Conservation (phyloP, 2,113 vertebrate genomes). For the Conger conger region DNA sequence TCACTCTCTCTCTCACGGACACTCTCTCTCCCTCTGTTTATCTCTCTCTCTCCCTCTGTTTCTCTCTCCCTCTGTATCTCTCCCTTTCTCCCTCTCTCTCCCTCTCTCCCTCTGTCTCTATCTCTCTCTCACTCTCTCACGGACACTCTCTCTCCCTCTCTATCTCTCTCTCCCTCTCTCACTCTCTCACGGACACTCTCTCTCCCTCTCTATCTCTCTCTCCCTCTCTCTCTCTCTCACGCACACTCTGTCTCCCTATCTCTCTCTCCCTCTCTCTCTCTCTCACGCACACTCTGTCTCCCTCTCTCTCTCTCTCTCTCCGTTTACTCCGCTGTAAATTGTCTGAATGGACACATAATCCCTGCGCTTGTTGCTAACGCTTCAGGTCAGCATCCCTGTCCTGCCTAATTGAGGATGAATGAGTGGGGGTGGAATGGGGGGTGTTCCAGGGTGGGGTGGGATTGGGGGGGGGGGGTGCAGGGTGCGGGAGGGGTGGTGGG, state of each 20-base stretch:
- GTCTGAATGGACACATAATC: slow-evolving; percentile 42
- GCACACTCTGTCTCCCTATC: no score
- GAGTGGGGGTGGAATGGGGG: slow-evolving; percentile 11
- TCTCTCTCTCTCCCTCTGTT: no score
- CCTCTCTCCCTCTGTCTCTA: neutral
- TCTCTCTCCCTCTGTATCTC: no score
- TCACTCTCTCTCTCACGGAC: no score
- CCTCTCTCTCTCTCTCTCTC: neutral
- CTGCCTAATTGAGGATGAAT: slow-evolving; percentile 67
- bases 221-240: no score
- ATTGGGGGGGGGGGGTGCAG: slow-evolving; percentile 27
- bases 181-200: no score
- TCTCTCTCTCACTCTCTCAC: no score
- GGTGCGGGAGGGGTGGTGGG: slow-evolving; percentile 28
- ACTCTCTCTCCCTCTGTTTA: no score
- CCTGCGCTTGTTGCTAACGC: slow-evolving; percentile 39
- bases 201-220: no score
- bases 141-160: no score
- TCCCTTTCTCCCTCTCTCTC: neutral
- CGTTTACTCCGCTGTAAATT: slow-evolving; percentile 29
- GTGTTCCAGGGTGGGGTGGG: slow-evolving; percentile 18
- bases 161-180: no score
- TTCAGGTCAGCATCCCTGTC: slow-evolving; percentile 50
- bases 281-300: neutral
- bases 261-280: no score